Conservation (phyloP, 2,113 vertebrate genomes). For the Nymphicus hollandicus region DNA sequence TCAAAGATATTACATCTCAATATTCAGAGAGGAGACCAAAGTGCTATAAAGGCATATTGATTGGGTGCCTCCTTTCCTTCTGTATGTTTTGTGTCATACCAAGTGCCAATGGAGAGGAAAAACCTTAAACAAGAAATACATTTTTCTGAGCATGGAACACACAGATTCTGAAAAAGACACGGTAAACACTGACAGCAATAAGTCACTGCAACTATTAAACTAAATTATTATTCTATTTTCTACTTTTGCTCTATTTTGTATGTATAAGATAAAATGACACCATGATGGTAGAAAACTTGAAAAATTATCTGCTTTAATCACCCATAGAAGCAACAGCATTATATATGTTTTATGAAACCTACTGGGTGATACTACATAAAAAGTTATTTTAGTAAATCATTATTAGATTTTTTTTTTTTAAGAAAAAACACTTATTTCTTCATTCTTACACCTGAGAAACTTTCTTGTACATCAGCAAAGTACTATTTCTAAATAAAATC, state of each 20-base stretch:
- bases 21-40: constrained; percentile 19
- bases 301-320: neutral
- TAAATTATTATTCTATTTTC: neutral
- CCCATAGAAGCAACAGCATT: neutral
- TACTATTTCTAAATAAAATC: neutral
- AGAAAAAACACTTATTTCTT: neutral
- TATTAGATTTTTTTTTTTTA: neutral
- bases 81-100: neutral
- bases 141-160: neutral
- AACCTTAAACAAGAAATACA: neutral
- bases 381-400: neutral
- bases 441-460: neutral
- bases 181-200: neutral
- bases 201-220: neutral
- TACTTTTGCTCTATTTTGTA: neutral
- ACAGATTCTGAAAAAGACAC: neutral
- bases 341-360: neutral
- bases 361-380: neutral
- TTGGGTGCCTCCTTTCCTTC: neutral
- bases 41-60: constrained; percentile 11
- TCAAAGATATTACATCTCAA: neutral
- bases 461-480: neutral
- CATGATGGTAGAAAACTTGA: neutral
- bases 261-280: neutral
- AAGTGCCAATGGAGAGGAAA: neutral